These are phyloP conservation scores for Aphodius sticticus DNA, from an alignment of 2,888 invertebrate genomes.

Conservation along the genomic window DNA sequence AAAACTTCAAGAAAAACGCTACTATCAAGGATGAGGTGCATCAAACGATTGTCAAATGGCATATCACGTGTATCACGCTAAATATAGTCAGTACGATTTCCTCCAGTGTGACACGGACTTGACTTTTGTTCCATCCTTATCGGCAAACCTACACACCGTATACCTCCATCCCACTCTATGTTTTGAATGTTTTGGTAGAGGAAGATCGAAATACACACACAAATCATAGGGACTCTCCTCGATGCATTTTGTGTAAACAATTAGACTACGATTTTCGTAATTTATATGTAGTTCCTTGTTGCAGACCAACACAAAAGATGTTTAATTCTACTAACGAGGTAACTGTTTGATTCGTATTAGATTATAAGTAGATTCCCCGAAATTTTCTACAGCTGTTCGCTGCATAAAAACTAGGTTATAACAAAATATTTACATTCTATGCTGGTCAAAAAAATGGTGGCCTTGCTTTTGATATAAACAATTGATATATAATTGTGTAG, in stretches of 20 bases:
- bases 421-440: neutral
- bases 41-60: neutral
- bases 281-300: neutral
- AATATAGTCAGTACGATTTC: neutral
- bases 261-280: neutral
- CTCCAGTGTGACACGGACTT: neutral
- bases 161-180: conserved; percentile 13
- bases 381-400: neutral
- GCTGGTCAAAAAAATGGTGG: neutral
- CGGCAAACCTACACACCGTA: neutral
- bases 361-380: neutral
- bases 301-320: neutral
- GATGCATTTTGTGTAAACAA: neutral
- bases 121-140: neutral
- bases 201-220: neutral
- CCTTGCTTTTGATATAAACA: neutral
- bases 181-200: conserved; percentile 8
- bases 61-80: neutral
- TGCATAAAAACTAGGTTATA: neutral
- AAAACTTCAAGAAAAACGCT: neutral
- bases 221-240: neutral
- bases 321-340: neutral
- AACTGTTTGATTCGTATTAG: neutral
- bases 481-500: no score
- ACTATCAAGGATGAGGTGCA: neutral